These are phyloP conservation scores for Smithornis capensis DNA, from an alignment of 2,113 vertebrate species.

Conservation along the genomic window DNA sequence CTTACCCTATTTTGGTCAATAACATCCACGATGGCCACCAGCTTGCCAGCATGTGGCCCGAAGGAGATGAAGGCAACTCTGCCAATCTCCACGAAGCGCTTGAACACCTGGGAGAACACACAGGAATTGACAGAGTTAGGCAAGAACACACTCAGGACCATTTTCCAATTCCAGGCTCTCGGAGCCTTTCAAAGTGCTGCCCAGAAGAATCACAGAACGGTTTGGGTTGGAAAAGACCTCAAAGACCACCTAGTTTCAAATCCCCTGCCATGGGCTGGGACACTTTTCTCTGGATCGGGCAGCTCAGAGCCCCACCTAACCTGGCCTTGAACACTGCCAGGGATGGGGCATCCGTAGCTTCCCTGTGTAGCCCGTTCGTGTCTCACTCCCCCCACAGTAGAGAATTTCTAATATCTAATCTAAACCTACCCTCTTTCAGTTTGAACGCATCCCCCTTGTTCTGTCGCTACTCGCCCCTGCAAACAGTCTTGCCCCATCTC, in stretches of 20 bases:
- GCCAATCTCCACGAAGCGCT: slow-evolving; percentile 94
- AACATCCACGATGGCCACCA: slow-evolving; percentile 95
- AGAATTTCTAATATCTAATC: not conserved
- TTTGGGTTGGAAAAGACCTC: too few species aligned
- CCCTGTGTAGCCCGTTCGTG: too few species aligned
- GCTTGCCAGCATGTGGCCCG: slow-evolving; percentile 89
- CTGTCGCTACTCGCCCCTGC: not conserved
- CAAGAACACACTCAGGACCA: rapidly evolving
- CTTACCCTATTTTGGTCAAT: slow-evolving; percentile 95
- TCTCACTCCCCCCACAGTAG: too few species aligned
- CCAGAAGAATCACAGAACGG: not conserved
- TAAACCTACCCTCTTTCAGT: not conserved
- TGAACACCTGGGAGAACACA: slow-evolving; percentile 84
- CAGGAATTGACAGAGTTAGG: rapidly evolving
- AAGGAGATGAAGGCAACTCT: slow-evolving; percentile 91
- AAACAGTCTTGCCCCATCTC: not conserved
- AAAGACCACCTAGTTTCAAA: not conserved
- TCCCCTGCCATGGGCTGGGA: rapidly evolving
- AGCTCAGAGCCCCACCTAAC: not conserved
- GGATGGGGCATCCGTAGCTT: not conserved
- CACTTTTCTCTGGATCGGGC: not conserved
- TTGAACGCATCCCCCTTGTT: too few species aligned
- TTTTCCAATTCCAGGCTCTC: rapidly evolving
- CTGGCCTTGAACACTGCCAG: not conserved
- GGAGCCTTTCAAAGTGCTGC: too few species aligned